Percentiles rank a stretch among this genome's conserved stretches.
Evolutionary conservation across 30 jellyfish, hydroid and myxozoan genomes (phyloP).

Genomic region (Hydra vulgaris): DNA sequence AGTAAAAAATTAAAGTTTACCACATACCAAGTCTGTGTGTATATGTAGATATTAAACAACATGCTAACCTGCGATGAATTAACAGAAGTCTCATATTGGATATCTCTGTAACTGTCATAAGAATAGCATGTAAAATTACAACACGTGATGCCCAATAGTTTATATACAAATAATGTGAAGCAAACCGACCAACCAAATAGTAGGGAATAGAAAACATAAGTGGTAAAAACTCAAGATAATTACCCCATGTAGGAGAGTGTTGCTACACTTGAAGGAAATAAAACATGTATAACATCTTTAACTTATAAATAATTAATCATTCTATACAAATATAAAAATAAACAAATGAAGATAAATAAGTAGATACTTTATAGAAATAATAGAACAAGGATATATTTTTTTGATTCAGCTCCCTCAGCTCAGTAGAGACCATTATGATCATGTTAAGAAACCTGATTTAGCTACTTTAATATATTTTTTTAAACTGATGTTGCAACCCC

Average conservation of each 20-base stretch:
- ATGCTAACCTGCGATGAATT: neutral
- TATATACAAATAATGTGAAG: conserved; percentile 31
- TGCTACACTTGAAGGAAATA: conserved; percentile 12
- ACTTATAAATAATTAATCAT: neutral
- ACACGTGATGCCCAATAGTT: conserved; percentile 80
- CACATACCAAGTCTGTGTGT: too few relatives aligned
- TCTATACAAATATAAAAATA: neutral
- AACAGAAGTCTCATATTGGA: conserved; percentile 39
- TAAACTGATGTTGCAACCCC: too few relatives aligned
- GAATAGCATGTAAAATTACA: conserved; percentile 62
- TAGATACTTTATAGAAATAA: too few relatives aligned
- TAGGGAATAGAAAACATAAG: conserved; percentile 44
- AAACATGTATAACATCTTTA: too few relatives aligned
- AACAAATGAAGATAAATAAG: neutral
- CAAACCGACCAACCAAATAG: conserved; percentile 58
- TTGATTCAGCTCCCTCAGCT: too few relatives aligned
- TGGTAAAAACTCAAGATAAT: conserved; percentile 39
- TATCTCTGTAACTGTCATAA: conserved; percentile 55
- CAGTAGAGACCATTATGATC: too few relatives aligned
- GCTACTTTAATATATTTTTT: too few relatives aligned
- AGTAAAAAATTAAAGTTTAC: neutral
- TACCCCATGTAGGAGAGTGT: conserved; percentile 37
- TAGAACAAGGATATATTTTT: too few relatives aligned
- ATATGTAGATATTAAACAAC: too few relatives aligned
- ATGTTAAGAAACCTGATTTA: too few relatives aligned